A percentile compares a stretch with the other conserved stretches of the same genome.
Conservation (phyloP, 1,140 invertebrate genomes). For the Drosophila suzukii region DNA sequence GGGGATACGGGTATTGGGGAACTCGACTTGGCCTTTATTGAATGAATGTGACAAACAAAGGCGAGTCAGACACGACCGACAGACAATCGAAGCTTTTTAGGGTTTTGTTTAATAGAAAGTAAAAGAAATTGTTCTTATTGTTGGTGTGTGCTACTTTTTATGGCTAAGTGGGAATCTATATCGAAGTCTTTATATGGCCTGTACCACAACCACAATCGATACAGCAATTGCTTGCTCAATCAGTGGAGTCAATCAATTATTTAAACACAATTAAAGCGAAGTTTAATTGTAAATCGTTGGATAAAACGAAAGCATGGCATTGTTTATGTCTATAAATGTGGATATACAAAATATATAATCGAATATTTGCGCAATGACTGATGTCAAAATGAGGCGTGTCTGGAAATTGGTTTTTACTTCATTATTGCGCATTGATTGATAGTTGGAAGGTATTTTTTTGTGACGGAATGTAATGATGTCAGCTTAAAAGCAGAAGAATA, state of each 20-base stretch:
- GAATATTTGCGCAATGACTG: slow-evolving; percentile 67
- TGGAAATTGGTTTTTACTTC: slow-evolving; percentile 29
- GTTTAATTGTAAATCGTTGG: slow-evolving; percentile 50
- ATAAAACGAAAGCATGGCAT: slow-evolving; percentile 73
- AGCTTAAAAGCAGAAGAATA: slow-evolving; percentile 27
- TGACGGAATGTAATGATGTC: slow-evolving; percentile 50
- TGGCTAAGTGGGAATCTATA: slow-evolving; percentile 27
- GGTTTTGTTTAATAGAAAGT: slow-evolving; percentile 78
- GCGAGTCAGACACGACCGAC: slow-evolving; percentile 56
- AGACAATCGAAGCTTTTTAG: slow-evolving; percentile 47
- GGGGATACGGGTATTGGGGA: slow-evolving; percentile 17
- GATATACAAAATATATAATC: slow-evolving; percentile 44
- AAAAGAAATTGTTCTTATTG: slow-evolving; percentile 77
- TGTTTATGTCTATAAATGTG: slow-evolving; percentile 31
- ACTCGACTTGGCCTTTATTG: slow-evolving; percentile 75
- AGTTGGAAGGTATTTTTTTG: slow-evolving; percentile 9
- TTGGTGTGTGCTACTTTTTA: slow-evolving; percentile 69
- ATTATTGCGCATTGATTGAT: slow-evolving; percentile 37
- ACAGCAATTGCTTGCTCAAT: slow-evolving; percentile 26
- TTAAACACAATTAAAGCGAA: slow-evolving; percentile 56
- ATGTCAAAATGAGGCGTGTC: slow-evolving; percentile 46
- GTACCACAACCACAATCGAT: slow-evolving; percentile 26
- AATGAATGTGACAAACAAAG: slow-evolving; percentile 80
- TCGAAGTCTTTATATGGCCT: slow-evolving; percentile 20
- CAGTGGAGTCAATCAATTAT: slow-evolving; percentile 65